A percentile compares a stretch with the other conserved stretches of the same genome.
Conservation (phyloP, 2,113 vertebrate species). For the Myocastor coypus region DNA sequence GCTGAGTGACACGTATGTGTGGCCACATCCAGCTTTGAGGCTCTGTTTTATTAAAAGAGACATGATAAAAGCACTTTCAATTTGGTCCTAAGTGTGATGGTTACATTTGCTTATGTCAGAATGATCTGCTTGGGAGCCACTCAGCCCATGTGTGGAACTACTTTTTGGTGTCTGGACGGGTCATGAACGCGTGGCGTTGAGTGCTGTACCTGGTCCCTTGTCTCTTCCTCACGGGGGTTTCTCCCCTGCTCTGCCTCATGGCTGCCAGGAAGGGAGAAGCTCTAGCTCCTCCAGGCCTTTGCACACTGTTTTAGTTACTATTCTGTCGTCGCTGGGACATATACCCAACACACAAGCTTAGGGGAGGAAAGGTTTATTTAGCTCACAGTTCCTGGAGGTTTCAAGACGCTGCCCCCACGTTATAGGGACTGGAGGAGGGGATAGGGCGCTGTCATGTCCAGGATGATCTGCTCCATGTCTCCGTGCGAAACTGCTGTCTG, state of each 20-base stretch:
- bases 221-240: background rate
- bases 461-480: too few relatives aligned
- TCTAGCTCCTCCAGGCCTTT: background rate
- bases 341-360: too few relatives aligned
- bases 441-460: too few relatives aligned
- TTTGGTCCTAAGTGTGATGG: background rate
- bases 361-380: too few relatives aligned
- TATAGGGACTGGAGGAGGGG: too few relatives aligned
- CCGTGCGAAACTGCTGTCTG: too few relatives aligned
- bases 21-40: background rate
- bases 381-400: too few relatives aligned
- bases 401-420: too few relatives aligned
- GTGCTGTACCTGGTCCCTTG: background rate
- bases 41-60: background rate
- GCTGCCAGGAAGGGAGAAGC: background rate
- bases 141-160: background rate
- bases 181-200: background rate
- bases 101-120: background rate
- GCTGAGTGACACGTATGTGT: background rate
- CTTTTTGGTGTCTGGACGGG: background rate
- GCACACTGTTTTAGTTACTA: too few relatives aligned
- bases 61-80: background rate
- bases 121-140: background rate
- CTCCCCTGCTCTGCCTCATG: background rate
- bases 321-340: too few relatives aligned